phyloP scores from a whole-genome alignment of 1,140 invertebrate genomes.

The Nasonia longicornis region DNA sequence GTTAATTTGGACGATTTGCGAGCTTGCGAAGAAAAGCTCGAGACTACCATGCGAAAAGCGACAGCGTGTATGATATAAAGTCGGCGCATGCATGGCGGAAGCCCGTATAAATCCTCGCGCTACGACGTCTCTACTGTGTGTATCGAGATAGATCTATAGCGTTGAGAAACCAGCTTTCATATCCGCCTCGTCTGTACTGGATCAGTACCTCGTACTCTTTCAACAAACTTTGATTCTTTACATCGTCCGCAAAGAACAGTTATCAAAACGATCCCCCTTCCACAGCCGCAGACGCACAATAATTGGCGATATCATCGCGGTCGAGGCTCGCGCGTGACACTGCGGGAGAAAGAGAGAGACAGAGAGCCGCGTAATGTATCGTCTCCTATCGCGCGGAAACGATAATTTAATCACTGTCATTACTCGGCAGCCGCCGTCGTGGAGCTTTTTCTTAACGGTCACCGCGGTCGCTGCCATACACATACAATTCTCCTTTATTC shows the following conservation, averaged over 20 bases:
- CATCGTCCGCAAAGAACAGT: too few species aligned
- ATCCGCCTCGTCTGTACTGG: background rate
- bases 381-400: constrained; percentile 48
- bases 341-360: background rate
- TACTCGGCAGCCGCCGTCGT: constrained; percentile 24
- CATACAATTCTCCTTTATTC: background rate
- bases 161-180: too few species aligned
- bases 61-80: background rate
- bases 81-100: background rate
- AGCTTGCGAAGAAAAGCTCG: too few species aligned
- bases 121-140: too few species aligned
- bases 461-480: background rate
- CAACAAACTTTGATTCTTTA: too few species aligned
- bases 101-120: constrained; percentile 22
- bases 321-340: constrained; percentile 2
- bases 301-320: background rate
- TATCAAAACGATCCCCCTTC: too few species aligned
- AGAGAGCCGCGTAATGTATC: constrained; percentile 21
- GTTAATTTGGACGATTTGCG: background rate
- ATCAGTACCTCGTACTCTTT: background rate
- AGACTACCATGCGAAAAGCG: too few species aligned
- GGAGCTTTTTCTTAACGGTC: background rate
- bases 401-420: constrained; percentile 58
- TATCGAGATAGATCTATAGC: too few species aligned
- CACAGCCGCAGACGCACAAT: background rate